phyloP scores from a whole-genome alignment of 1,140 invertebrate genomes.

The Gonatopus flavifemur region DNA sequence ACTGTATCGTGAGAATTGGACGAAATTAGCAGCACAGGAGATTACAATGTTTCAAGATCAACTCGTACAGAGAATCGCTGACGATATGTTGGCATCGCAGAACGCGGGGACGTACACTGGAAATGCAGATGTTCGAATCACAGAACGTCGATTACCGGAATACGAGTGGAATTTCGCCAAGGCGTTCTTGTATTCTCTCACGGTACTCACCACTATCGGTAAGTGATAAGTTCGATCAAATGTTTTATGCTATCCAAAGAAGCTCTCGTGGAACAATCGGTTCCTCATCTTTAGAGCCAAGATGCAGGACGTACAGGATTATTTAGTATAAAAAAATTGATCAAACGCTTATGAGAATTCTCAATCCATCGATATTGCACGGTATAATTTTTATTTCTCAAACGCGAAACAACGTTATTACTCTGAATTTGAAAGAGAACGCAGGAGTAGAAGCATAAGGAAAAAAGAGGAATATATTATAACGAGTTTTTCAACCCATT shows the following conservation, averaged over 20 bases:
- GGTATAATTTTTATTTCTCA: too few species aligned
- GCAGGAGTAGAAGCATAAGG: background rate
- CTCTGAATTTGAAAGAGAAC: too few species aligned
- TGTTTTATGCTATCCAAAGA: too few species aligned
- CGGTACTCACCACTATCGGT: constrained; percentile 96
- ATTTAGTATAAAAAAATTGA: too few species aligned
- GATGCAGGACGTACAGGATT: too few species aligned
- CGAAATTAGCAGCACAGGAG: constrained; percentile 79
- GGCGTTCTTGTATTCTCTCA: constrained; percentile 93
- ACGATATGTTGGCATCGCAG: constrained; percentile 68
- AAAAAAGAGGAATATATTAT: background rate
- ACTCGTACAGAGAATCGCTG: constrained; percentile 75
- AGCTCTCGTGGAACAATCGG: too few species aligned
- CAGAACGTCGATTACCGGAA: constrained; percentile 45
- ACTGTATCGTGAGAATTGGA: constrained; percentile 94
- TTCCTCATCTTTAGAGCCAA: too few species aligned
- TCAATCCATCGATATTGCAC: too few species aligned
- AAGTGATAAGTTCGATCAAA: constrained; percentile 53
- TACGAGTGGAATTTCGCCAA: constrained; percentile 92
- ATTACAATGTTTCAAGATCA: constrained; percentile 87
- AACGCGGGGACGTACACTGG: constrained; percentile 43
- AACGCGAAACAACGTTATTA: too few species aligned
- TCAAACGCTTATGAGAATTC: too few species aligned
- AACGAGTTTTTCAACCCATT: background rate
- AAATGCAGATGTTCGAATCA: constrained; percentile 27